These are phyloP conservation scores for Clivina fossor DNA, from an alignment of 2,888 invertebrate genomes.

Conservation along the genomic window DNA sequence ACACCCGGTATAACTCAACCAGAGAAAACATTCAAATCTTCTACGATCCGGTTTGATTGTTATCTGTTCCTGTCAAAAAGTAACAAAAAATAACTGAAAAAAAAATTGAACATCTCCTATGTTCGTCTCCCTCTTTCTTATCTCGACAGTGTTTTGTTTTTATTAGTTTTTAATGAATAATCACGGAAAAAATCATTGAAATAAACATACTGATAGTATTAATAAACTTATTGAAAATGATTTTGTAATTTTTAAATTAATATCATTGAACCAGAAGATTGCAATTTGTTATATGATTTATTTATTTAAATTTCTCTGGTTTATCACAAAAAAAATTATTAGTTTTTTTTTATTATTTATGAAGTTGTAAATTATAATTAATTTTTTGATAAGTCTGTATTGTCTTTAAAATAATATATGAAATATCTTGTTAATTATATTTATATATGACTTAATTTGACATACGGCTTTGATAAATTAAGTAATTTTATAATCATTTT, in stretches of 20 bases:
- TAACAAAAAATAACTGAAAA: slow-evolving; percentile 7
- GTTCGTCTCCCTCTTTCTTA: no score
- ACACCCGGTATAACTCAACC: no score
- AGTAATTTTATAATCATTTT: no score
- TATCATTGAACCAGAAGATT: slow-evolving; percentile 19
- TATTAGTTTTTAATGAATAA: slow-evolving; percentile 23
- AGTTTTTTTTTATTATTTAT: background rate
- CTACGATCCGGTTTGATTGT: slow-evolving; percentile 23
- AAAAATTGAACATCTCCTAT: no score
- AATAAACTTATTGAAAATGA: no score
- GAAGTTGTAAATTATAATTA: background rate
- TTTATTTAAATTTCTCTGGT: no score
- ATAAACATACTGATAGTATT: slow-evolving; percentile 8
- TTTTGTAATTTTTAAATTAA: slow-evolving; percentile 9
- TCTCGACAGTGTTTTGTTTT: slow-evolving; percentile 23
- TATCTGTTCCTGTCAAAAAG: slow-evolving; percentile 24
- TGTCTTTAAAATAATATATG: no score
- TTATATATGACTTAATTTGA: no score
- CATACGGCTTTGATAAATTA: no score
- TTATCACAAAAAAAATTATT: background rate
- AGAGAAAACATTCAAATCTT: slow-evolving; percentile 22
- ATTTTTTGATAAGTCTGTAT: background rate
- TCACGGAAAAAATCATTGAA: slow-evolving; percentile 20
- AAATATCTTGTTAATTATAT: no score
- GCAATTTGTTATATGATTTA: no score